phyloP scores from a whole-genome alignment of 37 sponge, comb jelly and placozoan genomes.

The Hormiphora californensis region DNA sequence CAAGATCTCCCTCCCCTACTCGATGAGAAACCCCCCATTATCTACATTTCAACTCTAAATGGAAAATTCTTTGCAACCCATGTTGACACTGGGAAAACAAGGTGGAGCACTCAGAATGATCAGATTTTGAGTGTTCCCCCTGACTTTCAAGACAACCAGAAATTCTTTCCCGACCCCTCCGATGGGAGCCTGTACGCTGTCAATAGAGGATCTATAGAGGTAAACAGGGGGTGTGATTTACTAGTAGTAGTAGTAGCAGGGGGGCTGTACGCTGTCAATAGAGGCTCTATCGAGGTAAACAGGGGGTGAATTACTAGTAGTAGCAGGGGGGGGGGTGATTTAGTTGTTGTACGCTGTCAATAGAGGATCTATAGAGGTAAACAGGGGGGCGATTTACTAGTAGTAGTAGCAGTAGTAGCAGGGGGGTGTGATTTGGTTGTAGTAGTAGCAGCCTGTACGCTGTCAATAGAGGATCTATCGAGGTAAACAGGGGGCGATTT shows the following conservation, averaged over 20 bases:
- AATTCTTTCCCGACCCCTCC: constrained; percentile 8
- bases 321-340: no score
- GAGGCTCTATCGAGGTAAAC: no score
- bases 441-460: neutral
- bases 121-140: constrained; percentile 7
- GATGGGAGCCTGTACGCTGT: constrained; percentile 15
- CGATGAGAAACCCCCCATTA: neutral
- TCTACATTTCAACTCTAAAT: constrained; percentile 10
- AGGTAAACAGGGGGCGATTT: neutral
- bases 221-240: neutral
- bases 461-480: neutral
- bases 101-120: neutral
- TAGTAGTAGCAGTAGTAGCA: no score
- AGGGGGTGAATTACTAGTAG: no score
- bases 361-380: no score
- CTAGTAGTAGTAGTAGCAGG: no score
- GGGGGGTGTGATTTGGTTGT: no score
- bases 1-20: no score
- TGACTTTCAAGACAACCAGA: neutral
- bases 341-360: no score
- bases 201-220: neutral
- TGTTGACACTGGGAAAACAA: neutral
- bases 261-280: no score
- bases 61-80: neutral
- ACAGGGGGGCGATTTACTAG: no score